Percentiles rank a stretch among this genome's conserved stretches.
These are phyloP conservation scores for Drosophila repleta DNA, from an alignment of 1,140 invertebrate species.

Conservation along the genomic window DNA sequence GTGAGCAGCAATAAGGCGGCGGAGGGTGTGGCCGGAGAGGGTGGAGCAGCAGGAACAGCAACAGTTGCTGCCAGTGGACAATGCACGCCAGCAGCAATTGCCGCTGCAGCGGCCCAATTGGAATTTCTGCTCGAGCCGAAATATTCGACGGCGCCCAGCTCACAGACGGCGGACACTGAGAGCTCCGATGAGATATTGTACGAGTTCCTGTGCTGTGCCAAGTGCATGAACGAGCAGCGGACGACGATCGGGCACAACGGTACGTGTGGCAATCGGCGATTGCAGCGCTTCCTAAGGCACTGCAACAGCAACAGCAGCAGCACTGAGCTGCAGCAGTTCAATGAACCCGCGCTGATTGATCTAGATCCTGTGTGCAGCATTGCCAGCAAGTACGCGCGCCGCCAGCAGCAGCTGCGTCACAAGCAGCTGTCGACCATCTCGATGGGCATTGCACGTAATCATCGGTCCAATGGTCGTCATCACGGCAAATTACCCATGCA, in stretches of 20 bases:
- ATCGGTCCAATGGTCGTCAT: conserved; percentile 69
- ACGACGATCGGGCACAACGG: conserved; percentile 36
- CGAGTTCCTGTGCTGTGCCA: conserved; percentile 83
- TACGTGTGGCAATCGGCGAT: conserved; percentile 46
- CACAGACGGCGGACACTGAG: conserved; percentile 6
- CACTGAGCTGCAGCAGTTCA: conserved; percentile 45
- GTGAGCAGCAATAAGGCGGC: conserved; percentile 50
- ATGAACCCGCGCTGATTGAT: conserved; percentile 59
- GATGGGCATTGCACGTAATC: conserved; percentile 78
- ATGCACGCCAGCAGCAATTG: conserved; percentile 41
- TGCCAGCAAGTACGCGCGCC: conserved; percentile 77
- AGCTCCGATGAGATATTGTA: conserved; percentile 69
- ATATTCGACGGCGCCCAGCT: conserved; percentile 54
- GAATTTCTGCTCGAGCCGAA: conserved; percentile 77
- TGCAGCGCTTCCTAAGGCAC: conserved; percentile 59
- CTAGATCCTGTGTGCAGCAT: conserved; percentile 77
- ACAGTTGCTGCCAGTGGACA: neutral
- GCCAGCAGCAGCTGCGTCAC: conserved; percentile 61
- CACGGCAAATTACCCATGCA: conserved; percentile 82
- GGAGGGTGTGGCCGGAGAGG: no score
- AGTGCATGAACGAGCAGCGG: conserved; percentile 81
- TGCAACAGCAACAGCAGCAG: conserved; percentile 26
- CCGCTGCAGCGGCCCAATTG: conserved; percentile 65
- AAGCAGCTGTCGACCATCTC: conserved; percentile 55
- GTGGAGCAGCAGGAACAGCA: neutral